Evolutionary conservation across 2,888 invertebrate species (phyloP).

Genomic region (Drosophila hamatofila): DNA sequence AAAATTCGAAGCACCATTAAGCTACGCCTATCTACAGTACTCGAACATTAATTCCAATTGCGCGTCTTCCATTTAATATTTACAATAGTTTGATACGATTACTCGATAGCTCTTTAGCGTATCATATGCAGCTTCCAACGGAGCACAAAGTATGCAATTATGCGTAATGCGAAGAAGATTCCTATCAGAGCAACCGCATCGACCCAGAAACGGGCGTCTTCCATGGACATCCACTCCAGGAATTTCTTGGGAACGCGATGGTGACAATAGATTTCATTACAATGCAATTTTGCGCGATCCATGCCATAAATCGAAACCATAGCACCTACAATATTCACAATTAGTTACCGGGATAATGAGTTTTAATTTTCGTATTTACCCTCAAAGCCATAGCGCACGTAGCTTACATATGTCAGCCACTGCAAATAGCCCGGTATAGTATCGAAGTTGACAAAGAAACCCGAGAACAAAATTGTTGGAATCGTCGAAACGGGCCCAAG

Average conservation of each 20-base stretch:
- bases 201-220: conserved; percentile 91
- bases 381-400: conserved; percentile 96
- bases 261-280: conserved; percentile 93
- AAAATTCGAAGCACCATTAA: conserved; percentile 49
- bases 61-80: conserved; percentile 44
- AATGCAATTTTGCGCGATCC: conserved; percentile 92
- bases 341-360: background rate
- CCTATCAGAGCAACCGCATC: conserved; percentile 93
- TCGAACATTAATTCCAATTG: conserved; percentile 40
- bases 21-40: conserved; percentile 48
- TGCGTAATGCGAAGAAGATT: conserved; percentile 92
- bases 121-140: conserved; percentile 90
- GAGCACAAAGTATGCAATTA: conserved; percentile 93
- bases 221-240: conserved; percentile 94
- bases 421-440: conserved; percentile 95
- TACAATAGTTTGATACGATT: conserved; percentile 38
- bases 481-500: conserved; percentile 96
- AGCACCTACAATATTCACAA: conserved; percentile 86
- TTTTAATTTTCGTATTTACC: conserved; percentile 83
- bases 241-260: conserved; percentile 93
- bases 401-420: conserved; percentile 96
- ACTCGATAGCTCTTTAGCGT: conserved; percentile 74
- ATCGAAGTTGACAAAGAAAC: conserved; percentile 96
- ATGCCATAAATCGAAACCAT: conserved; percentile 96
- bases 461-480: conserved; percentile 96